Base-by-base conservation (phyloP, 2,888 invertebrate species). In the Ceramica pisi region DNA sequence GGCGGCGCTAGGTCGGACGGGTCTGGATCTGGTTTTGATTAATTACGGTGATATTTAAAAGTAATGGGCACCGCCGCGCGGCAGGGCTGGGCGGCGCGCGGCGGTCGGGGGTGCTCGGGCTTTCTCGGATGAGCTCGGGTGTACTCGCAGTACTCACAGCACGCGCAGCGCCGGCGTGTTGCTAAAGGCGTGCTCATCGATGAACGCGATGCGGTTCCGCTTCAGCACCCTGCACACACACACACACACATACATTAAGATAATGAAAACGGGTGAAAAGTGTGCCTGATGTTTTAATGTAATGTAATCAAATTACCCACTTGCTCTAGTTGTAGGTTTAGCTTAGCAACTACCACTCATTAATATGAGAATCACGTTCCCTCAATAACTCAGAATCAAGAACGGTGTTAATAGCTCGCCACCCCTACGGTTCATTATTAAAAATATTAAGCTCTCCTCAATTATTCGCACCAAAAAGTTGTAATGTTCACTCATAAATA, bases 121-220 rank as follows among this genome's bases (percentile, higher is more conserved):
- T 31, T n/a, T 55, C 53, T 35, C 21, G 26, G 57, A 6, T 7
- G 23, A 31, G 23, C 53, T 8, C 9, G 9, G 19, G 14, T 7
- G 19, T 21, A 19, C 53, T 8, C 9, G 9, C 14, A 26, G 26
- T 96, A 98, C 99, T 98, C 96, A 99, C 99, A 99, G 94, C 86
- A 98, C 97, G 93, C 97, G 97, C 80, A 99, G 96, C 83, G 97
- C 97, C 75, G 97, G 97, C 87, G 98, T 96, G 94, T 98, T 97
- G 86, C 96, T 94, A 93, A 99, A 98, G 71, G 98, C 98, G 85
- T 97, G 97, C 85, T 97, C 97, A 86, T 98, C 97, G 88, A 99
- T 98, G 91, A 97, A 96, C 81, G 96, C 96, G 91, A 99, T 98
- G 94, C 97, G 97, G 96, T 99, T 99, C 90, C 98, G 97, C 91